These are phyloP conservation scores for Penaeus chinensis DNA, from an alignment of 1,140 invertebrate genomes.

Conservation along the genomic window DNA sequence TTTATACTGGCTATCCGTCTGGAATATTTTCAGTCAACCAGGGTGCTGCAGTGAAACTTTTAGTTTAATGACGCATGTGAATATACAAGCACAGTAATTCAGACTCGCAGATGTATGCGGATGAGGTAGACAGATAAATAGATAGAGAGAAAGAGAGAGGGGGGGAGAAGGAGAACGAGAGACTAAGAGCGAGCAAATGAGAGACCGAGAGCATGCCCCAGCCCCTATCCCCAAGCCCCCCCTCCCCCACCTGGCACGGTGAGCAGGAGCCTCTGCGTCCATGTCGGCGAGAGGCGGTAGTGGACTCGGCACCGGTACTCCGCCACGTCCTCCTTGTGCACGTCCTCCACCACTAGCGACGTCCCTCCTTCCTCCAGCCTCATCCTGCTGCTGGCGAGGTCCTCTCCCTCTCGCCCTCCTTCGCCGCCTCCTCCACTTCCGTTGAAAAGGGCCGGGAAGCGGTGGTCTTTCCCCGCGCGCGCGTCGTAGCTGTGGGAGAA, in stretches of 20 bases:
- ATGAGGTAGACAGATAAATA: no score
- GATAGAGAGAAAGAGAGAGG: no score
- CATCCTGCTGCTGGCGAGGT: neutral
- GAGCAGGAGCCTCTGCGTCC: conserved; percentile 41
- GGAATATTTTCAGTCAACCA: no score
- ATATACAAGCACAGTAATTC: no score
- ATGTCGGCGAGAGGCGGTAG: conserved; percentile 36
- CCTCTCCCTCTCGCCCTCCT: neutral
- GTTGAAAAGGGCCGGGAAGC: neutral
- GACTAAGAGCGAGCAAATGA: no score
- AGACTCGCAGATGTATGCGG: no score
- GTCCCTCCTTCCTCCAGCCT: conserved; percentile 32
- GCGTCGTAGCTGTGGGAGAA: conserved; percentile 34
- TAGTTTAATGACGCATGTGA: no score
- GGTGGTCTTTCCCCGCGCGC: neutral
- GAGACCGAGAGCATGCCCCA: neutral
- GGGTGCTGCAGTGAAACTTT: no score
- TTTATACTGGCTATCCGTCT: no score
- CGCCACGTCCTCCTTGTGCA: conserved; percentile 14
- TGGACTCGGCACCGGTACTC: conserved; percentile 51
- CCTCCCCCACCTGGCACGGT: conserved; percentile 23
- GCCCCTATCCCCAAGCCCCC: neutral
- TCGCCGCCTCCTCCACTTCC: neutral
- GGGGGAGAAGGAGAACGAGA: no score
- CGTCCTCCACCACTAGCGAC: conserved; percentile 21